These are phyloP conservation scores for Camponotus pennsylvanicus DNA, from an alignment of 1,140 invertebrate genomes.

Conservation along the genomic window DNA sequence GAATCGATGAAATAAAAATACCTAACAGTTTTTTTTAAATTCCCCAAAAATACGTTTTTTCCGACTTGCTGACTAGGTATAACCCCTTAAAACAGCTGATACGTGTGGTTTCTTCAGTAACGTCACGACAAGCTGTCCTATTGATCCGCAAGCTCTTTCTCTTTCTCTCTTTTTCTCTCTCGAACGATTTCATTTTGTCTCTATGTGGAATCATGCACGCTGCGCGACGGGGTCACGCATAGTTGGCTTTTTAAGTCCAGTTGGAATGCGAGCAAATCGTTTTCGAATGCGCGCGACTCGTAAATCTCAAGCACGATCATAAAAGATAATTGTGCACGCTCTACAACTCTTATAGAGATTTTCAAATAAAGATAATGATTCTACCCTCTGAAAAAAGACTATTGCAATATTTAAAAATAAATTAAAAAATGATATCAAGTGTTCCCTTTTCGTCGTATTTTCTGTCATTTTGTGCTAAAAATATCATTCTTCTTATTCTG, in stretches of 20 bases:
- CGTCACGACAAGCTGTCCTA: conserved; percentile 66
- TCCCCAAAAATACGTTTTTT: too few species aligned
- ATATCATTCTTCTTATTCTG: not conserved
- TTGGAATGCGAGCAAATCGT: conserved; percentile 50
- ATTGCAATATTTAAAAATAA: conserved; percentile 2
- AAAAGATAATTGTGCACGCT: not conserved
- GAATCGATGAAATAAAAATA: too few species aligned
- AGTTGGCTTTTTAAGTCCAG: conserved; percentile 47
- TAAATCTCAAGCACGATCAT: not conserved
- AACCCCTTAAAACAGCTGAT: conserved; percentile 44
- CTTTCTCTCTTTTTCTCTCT: conserved; percentile 39
- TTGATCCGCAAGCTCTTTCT: conserved; percentile 54
- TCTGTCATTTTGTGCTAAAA: not conserved
- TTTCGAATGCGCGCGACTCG: not conserved
- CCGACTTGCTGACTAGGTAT: too few species aligned
- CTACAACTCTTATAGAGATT: not conserved
- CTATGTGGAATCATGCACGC: conserved; percentile 62
- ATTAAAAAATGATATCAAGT: not conserved
- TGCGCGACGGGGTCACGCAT: conserved; percentile 63
- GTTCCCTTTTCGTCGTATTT: not conserved
- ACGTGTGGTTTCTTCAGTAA: conserved; percentile 68
- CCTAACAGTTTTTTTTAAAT: too few species aligned
- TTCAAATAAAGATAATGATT: conserved; percentile 1
- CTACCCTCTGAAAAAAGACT: not conserved
- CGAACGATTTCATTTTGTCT: conserved; percentile 58